Conservation (phyloP, 2,888 invertebrate genomes). For the Vannuccia rotundouncinata region DNA sequence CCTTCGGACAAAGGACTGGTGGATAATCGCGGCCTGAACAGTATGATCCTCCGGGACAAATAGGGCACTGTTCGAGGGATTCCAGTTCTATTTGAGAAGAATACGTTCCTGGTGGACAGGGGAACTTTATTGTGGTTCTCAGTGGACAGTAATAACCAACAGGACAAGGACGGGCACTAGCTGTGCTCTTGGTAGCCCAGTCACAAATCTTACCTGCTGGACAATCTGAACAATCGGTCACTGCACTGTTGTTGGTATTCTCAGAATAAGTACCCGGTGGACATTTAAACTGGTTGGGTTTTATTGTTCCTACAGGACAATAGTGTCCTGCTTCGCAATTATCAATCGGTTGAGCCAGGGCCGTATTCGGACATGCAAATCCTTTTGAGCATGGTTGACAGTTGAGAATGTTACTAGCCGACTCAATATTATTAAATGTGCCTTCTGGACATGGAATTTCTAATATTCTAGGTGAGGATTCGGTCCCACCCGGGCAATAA, state of each 20-base stretch:
- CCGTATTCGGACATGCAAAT: conserved; percentile 48
- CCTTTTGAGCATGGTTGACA: conserved; percentile 49
- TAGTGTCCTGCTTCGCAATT: conserved; percentile 46
- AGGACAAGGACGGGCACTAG: conserved; percentile 49
- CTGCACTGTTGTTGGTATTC: conserved; percentile 45
- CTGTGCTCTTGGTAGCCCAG: conserved; percentile 44
- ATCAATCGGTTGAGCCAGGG: conserved; percentile 40
- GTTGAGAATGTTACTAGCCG: conserved; percentile 48
- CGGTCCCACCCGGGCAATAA: conserved; percentile 50
- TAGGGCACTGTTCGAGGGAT: conserved; percentile 43
- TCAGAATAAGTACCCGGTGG: conserved; percentile 49
- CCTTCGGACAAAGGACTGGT: conserved; percentile 47
- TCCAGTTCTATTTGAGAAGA: neutral
- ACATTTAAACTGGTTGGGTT: conserved; percentile 48
- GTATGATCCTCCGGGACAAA: conserved; percentile 49
- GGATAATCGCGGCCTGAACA: conserved; percentile 41
- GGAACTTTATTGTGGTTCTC: conserved; percentile 43
- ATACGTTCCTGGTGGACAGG: conserved; percentile 52
- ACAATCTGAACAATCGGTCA: conserved; percentile 47
- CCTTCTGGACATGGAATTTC: conserved; percentile 49
- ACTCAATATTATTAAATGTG: conserved; percentile 47
- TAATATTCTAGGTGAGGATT: conserved; percentile 45
- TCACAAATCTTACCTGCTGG: conserved; percentile 50
- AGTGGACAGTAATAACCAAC: conserved; percentile 50
- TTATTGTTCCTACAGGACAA: conserved; percentile 50